phyloP scores from a whole-genome alignment of 2,113 vertebrate genomes.

The Catagonus wagneri region DNA sequence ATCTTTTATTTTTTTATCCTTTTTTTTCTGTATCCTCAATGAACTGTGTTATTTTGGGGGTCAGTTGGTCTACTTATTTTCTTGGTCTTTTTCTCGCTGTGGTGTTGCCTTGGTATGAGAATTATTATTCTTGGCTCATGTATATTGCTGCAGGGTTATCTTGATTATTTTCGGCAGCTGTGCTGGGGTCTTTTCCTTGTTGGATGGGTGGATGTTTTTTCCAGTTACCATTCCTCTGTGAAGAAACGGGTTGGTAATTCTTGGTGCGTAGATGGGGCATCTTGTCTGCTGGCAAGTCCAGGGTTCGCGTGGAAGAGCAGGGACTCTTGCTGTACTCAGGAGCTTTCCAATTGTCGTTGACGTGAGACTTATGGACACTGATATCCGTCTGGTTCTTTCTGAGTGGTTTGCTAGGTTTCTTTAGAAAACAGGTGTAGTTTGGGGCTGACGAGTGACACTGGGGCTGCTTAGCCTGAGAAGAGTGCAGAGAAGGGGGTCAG shows the following conservation, averaged over 20 bases:
- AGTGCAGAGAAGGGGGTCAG: background rate
- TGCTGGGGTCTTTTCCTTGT: background rate
- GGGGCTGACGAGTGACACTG: background rate
- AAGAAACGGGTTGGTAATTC: background rate
- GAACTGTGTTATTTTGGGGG: background rate
- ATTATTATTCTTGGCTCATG: background rate
- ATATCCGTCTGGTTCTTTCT: background rate
- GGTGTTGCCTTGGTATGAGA: background rate
- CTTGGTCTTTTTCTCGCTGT: background rate
- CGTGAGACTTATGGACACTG: background rate
- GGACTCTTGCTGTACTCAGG: background rate
- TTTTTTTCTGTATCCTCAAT: background rate
- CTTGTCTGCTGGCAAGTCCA: background rate
- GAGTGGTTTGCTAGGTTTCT: background rate
- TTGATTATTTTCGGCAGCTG: background rate
- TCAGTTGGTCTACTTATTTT: background rate
- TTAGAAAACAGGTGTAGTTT: background rate
- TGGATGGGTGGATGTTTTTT: background rate
- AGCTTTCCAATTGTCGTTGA: background rate
- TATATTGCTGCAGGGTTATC: background rate
- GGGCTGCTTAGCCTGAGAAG: background rate
- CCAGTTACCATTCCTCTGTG: background rate
- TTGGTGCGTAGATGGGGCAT: background rate
- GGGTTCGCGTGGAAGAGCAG: background rate
- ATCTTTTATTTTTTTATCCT: constrained; percentile 19